A percentile compares a stretch with the other conserved stretches of the same genome.
Conservation (phyloP, 2,888 invertebrate genomes). For the Latrodectus hesperus region DNA sequence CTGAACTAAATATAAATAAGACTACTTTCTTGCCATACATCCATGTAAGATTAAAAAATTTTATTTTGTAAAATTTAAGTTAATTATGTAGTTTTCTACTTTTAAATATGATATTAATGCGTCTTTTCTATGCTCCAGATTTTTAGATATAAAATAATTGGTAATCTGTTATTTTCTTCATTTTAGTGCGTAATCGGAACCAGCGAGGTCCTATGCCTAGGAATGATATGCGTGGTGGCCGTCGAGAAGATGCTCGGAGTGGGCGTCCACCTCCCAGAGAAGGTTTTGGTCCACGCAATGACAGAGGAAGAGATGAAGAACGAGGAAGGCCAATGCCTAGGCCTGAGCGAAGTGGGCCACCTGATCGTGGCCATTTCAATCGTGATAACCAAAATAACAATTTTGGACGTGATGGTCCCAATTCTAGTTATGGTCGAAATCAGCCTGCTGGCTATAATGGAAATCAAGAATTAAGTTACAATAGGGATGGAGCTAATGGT, state of each 20-base stretch:
- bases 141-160: neutral
- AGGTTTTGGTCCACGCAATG: slow-evolving; percentile 19
- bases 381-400: neutral
- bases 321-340: slow-evolving; percentile 6
- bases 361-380: neutral
- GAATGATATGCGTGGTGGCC: slow-evolving; percentile 28
- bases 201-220: slow-evolving; percentile 4
- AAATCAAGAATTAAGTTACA: neutral
- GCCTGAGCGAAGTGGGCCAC: neutral
- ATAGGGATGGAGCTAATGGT: neutral
- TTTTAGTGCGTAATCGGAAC: slow-evolving; percentile 38
- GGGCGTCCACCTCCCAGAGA: slow-evolving; percentile 34
- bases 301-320: slow-evolving; percentile 19
- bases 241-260: slow-evolving; percentile 57
- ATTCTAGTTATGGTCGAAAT: slow-evolving; percentile 12
- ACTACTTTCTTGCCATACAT: too few species aligned
- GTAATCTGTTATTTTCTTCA: neutral
- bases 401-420: neutral
- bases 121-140: too few species aligned
- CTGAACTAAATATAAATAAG: too few species aligned
- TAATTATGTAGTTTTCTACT: too few species aligned
- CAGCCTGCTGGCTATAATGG: neutral
- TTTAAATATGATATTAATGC: too few species aligned
- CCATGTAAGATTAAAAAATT: too few species aligned
- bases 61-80: too few species aligned